These are phyloP conservation scores for Dolichoris vasculosae DNA, from an alignment of 1,140 invertebrate genomes.

Conservation along the genomic window DNA sequence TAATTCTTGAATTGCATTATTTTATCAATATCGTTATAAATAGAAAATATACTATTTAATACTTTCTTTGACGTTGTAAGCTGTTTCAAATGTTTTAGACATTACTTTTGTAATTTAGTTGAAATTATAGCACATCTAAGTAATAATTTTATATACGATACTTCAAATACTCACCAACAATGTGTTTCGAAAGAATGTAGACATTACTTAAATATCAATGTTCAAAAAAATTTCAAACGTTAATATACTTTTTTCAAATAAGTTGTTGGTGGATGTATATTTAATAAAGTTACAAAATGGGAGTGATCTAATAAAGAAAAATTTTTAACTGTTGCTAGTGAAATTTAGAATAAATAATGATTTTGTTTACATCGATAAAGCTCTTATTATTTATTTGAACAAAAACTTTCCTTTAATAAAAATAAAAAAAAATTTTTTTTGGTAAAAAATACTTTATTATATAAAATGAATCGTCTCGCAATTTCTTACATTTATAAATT, in stretches of 20 bases:
- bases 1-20: neutral
- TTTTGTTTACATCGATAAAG: slow-evolving; percentile 25
- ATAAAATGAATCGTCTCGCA: neutral
- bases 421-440: slow-evolving; percentile 10
- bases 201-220: neutral
- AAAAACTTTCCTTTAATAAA: neutral
- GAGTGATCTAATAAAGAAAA: slow-evolving; percentile 16
- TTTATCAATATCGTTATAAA: neutral
- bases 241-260: neutral
- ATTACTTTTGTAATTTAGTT: slow-evolving; percentile 21
- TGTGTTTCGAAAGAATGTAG: neutral
- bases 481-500: slow-evolving; percentile 28
- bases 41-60: neutral
- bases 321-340: slow-evolving; percentile 1
- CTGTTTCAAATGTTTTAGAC: neutral
- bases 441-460: slow-evolving; percentile 7
- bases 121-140: neutral
- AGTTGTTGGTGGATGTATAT: neutral
- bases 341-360: slow-evolving; percentile 30
- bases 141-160: neutral
- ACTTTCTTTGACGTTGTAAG: neutral
- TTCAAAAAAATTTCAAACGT: neutral
- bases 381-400: neutral
- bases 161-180: neutral
- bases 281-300: slow-evolving; percentile 22